Conservation (phyloP, 2,888 invertebrate genomes). For the Geotrupes spiniger region DNA sequence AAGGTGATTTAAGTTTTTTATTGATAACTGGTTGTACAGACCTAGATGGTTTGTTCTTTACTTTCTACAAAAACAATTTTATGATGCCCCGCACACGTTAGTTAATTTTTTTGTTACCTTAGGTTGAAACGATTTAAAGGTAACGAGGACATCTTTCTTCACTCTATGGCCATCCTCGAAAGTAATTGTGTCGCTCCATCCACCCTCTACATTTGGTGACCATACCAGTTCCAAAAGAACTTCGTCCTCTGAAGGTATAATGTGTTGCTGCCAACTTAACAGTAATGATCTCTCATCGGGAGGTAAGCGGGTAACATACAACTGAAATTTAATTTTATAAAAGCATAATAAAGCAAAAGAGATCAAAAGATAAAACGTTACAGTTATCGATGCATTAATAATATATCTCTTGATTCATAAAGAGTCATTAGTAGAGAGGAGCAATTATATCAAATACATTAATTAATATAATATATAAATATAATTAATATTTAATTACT, state of each 20-base stretch:
- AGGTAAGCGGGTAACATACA: slow-evolving; percentile 54
- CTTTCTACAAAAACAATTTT: slow-evolving; percentile 5
- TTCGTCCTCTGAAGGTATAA: slow-evolving; percentile 56
- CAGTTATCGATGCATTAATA: too few species aligned
- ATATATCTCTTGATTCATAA: too few species aligned
- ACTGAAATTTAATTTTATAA: slow-evolving; percentile 46
- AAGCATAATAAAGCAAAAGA: slow-evolving; percentile 25
- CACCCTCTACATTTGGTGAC: slow-evolving; percentile 60
- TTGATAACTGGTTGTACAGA: slow-evolving; percentile 4
- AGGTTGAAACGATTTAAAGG: slow-evolving; percentile 56
- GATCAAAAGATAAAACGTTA: slow-evolving; percentile 38
- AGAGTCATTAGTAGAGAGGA: too few species aligned
- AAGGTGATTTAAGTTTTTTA: neutral
- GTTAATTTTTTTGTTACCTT: slow-evolving; percentile 33
- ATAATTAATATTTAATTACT: too few species aligned
- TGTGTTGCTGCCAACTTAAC: slow-evolving; percentile 57
- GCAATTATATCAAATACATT: too few species aligned
- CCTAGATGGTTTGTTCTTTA: slow-evolving; percentile 8
- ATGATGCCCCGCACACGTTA: neutral
- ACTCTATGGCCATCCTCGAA: slow-evolving; percentile 62
- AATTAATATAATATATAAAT: too few species aligned
- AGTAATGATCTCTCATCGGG: slow-evolving; percentile 57
- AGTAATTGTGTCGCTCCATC: slow-evolving; percentile 60
- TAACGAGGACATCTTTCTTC: slow-evolving; percentile 64
- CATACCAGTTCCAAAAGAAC: slow-evolving; percentile 60